These are phyloP conservation scores for Hozukius guyotensis DNA, from an alignment of 2,797 vertebrate genomes.

Conservation along the genomic window DNA sequence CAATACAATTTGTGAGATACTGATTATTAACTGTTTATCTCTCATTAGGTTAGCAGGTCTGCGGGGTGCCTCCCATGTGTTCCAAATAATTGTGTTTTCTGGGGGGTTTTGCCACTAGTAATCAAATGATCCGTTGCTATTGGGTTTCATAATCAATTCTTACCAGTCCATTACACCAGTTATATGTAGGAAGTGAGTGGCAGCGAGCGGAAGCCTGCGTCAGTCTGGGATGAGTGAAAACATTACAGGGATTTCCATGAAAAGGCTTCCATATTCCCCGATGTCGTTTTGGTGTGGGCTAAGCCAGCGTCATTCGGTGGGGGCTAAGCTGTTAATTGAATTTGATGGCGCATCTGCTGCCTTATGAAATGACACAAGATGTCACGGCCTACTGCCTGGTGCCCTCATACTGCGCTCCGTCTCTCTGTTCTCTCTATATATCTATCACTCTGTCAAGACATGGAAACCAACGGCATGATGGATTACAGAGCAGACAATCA, in stretches of 20 bases:
- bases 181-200: slow-evolving; percentile 20
- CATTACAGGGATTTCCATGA: slow-evolving; percentile 53
- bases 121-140: slow-evolving; percentile 61
- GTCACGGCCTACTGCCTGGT: slow-evolving; percentile 17
- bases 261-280: slow-evolving; percentile 40
- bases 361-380: slow-evolving; percentile 55
- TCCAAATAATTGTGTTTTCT: slow-evolving; percentile 59
- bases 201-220: slow-evolving; percentile 26
- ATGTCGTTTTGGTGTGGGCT: slow-evolving; percentile 49
- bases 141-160: slow-evolving; percentile 64
- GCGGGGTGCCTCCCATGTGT: slow-evolving; percentile 26
- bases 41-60: slow-evolving; percentile 50
- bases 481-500: slow-evolving; percentile 10
- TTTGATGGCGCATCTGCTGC: slow-evolving; percentile 69
- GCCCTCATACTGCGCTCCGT: neutral
- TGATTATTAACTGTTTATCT: slow-evolving; percentile 69
- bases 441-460: slow-evolving; percentile 8
- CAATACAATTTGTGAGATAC: slow-evolving; percentile 48
- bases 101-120: slow-evolving; percentile 29
- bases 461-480: slow-evolving; percentile 3
- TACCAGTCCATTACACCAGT: slow-evolving; percentile 60
- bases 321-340: slow-evolving; percentile 69
- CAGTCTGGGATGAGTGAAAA: slow-evolving; percentile 54
- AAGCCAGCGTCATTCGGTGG: slow-evolving; percentile 27
- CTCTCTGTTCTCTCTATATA: neutral